Evolutionary conservation across 2,797 vertebrate species (phyloP), one percentile per base, ranked within the genome.

Genomic region (Acipenser ruthenus): DNA sequence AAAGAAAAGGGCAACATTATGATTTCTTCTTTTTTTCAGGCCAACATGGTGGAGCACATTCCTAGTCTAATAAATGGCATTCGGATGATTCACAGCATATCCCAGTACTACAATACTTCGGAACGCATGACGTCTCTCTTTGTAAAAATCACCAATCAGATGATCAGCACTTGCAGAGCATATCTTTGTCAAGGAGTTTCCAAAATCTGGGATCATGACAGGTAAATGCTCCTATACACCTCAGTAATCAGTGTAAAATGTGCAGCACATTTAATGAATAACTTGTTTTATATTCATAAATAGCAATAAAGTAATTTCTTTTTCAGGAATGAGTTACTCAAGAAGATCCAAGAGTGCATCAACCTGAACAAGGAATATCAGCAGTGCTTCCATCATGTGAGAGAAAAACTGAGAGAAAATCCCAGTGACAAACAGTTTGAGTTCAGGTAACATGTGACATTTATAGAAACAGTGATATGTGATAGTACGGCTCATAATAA

Each of bases 121-220:
- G 90, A 93, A 73, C 73, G 70, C 50, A 87, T 91, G 87, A 93
- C 88, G 3, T 88, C 90, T 0, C 87, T 94, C 73, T 89, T 94
- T 70, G 85, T 93, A 49, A 94, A 93, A 79, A 82, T 93, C 78
- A 93, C 92, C 59, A 93, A 93, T 78, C 92, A 92, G 79, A 91
- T 93, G 87, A 86, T 92, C 75, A 80, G 72, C 69, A 88, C 82
- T 15, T 90, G 89, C 79, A 89, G 87, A 76, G 70, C 18, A 0
- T 86, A 89, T 73, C 81, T 94, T 18, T 65, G 49, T 56, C 83
- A 87, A 71, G 90, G 81, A 10, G 86, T 86, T 67, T 74, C 74
- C 23, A 86, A 75, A 65, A 73, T 93, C 75, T 93, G 92, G 92
- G 88, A 93, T 68, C 83, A 85, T 69, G 82, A 85, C 76, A 90